Conservation (phyloP, 1,140 invertebrate genomes). For the Drosophila simulans region DNA sequence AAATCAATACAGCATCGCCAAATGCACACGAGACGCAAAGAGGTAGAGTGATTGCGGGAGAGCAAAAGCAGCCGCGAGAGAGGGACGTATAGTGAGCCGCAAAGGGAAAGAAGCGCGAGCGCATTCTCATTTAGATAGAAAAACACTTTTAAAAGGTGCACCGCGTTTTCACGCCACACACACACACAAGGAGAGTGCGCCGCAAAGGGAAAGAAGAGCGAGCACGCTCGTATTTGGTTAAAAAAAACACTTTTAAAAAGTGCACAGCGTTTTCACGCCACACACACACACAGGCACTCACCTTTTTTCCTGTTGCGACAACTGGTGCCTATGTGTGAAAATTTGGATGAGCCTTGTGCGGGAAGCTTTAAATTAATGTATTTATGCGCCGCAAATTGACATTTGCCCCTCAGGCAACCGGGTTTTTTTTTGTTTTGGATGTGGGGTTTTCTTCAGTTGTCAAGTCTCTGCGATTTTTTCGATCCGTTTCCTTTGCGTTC, state of each 20-base stretch:
- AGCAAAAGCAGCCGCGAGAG: slow-evolving; percentile 29
- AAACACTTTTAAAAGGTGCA: slow-evolving; percentile 18
- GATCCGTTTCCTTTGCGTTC: neutral
- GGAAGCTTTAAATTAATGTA: slow-evolving; percentile 32
- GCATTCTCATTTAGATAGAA: slow-evolving; percentile 3
- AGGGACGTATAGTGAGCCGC: slow-evolving; percentile 17
- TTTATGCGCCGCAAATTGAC: slow-evolving; percentile 35
- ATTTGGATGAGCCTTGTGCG: slow-evolving; percentile 20
- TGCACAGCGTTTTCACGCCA: no score
- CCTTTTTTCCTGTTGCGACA: slow-evolving; percentile 37
- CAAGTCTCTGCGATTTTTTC: slow-evolving; percentile 27
- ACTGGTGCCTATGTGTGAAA: slow-evolving; percentile 13
- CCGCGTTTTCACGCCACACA: slow-evolving; percentile 32
- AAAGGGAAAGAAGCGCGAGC: slow-evolving; percentile 12
- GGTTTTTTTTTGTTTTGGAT: no score
- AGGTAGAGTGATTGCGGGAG: slow-evolving; percentile 5
- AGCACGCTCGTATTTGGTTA: no score
- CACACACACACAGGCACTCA: slow-evolving; percentile 3
- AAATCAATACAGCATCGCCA: slow-evolving; percentile 80
- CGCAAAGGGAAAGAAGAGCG: no score
- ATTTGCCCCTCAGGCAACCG: slow-evolving; percentile 19
- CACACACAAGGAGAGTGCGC: neutral
- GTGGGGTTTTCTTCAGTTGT: neutral
- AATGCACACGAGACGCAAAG: slow-evolving; percentile 53
- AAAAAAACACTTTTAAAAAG: no score